Evolutionary conservation across 2,797 vertebrate species (phyloP), one percentile per base, ranked within the genome.

Genomic region (Chaetodon trifasciatus): DNA sequence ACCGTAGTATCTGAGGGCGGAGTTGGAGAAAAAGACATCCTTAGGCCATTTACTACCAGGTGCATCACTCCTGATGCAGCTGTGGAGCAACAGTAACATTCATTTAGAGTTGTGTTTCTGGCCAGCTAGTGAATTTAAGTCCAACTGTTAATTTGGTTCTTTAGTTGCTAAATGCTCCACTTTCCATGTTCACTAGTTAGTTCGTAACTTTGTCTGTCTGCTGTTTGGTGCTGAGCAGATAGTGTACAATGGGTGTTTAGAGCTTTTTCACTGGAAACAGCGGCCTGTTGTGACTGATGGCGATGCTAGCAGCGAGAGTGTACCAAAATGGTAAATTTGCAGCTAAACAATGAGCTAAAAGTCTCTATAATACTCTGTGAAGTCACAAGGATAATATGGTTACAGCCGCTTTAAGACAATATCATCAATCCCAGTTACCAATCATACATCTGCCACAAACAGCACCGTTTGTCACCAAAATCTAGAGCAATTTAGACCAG

Each of bases 1-100:
- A 0, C 98, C 98, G 0, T 99, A 99, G 82, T 99, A 99, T 87
- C 98, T 99, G 88, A 39, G 46, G 19, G 17, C 1, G 13, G 8
- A 6, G 15, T 37, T 50, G 19, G 23, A 5, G 17, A 42, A 73
- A 57, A 42, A 35, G 6, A 55, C 16, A 50, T 2, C 2, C 6
- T 15, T 7, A 23, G 42, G n/a, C 10, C 7, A 72, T 57, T 64
- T 44, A 39, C n/a, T n/a, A 60, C 63, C 3, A 16, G 19, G 39
- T n/a, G 8, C 5, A 73, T 23, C 19, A 65, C 10, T 69, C 58
- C 10, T 35, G 4, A 10, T 61, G 0, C 40, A 61, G 3, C 9
- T 53, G 17, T n/a, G 5, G 10, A 46, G 39, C 12, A 61, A 58
- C 4, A 21, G 16, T 10, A n/a, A 42, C 23, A 56, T 10, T 47